These are phyloP conservation scores for Pristionchus maxplancki DNA, from an alignment of 2,888 invertebrate genomes.

Conservation along the genomic window DNA sequence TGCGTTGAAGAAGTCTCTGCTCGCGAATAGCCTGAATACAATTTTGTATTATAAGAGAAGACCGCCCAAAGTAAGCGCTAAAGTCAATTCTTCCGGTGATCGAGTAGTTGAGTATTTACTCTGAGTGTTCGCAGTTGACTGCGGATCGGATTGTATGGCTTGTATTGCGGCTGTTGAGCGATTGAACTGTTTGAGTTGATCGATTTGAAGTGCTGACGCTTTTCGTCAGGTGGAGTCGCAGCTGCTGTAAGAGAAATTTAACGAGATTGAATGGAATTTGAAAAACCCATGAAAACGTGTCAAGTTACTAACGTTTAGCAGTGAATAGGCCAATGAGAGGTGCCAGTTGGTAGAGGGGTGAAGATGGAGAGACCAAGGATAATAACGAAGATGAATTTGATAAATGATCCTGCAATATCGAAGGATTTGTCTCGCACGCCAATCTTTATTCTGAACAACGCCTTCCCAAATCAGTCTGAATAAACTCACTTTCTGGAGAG, in stretches of 20 bases:
- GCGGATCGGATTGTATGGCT: not conserved
- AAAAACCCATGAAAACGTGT: no score
- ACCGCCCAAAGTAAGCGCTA: no score
- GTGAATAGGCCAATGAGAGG: constrained; percentile 19
- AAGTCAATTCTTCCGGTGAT: no score
- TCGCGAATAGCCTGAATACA: not conserved
- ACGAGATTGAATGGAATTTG: no score
- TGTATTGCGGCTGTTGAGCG: no score
- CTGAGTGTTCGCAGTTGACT: constrained; percentile 30
- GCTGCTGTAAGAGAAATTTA: not conserved
- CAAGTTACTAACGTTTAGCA: not conserved
- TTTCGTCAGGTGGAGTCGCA: not conserved
- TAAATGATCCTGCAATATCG: not conserved
- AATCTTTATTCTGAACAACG: no score
- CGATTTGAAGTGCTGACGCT: no score
- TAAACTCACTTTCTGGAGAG: no score
- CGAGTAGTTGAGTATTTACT: not conserved
- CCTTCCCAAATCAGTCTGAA: no score
- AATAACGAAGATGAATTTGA: not conserved
- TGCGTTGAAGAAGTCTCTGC: not conserved
- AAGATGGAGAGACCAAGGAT: not conserved
- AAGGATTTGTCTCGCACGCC: not conserved
- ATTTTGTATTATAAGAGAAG: no score
- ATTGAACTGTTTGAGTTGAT: not conserved
- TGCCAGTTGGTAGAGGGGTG: constrained; percentile 12